Conservation (phyloP, 2,797 vertebrate genomes). For the Siniperca obscura region DNA sequence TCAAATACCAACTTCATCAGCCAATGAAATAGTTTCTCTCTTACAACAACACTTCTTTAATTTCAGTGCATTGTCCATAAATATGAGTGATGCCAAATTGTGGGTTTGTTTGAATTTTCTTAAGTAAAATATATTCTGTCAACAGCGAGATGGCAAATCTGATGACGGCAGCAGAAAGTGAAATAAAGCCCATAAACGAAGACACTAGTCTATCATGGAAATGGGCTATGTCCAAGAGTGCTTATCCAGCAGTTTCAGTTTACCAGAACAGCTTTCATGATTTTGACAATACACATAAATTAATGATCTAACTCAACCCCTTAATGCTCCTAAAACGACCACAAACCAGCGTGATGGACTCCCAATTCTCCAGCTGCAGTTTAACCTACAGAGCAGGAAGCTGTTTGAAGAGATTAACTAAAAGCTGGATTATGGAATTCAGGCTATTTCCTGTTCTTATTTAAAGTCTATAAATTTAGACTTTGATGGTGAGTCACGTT, state of each 20-base stretch:
- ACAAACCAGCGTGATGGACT: conserved; percentile 49
- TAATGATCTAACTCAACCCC: conserved; percentile 37
- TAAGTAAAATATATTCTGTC: conserved; percentile 5
- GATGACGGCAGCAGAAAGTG: conserved; percentile 5
- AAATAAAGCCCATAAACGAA: conserved; percentile 26
- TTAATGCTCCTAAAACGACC: conserved; percentile 60
- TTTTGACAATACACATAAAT: conserved; percentile 45
- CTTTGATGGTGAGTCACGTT: background rate
- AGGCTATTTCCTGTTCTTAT: conserved; percentile 17
- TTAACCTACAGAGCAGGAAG: conserved; percentile 38
- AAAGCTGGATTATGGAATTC: conserved; percentile 14
- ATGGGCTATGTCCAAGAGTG: conserved; percentile 32
- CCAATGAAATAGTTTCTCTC: background rate
- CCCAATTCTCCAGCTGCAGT: conserved; percentile 33
- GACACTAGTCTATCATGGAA: conserved; percentile 9
- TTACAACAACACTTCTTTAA: background rate
- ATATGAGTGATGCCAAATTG: background rate
- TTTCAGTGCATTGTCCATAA: background rate
- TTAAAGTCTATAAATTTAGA: background rate
- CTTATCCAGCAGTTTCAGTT: conserved; percentile 61
- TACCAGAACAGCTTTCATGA: conserved; percentile 62
- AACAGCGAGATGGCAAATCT: background rate
- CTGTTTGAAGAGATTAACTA: conserved; percentile 23
- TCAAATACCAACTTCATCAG: background rate
- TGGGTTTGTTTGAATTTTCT: background rate